Conservation (phyloP, 2,888 invertebrate species). For the Strigamia maritima region DNA sequence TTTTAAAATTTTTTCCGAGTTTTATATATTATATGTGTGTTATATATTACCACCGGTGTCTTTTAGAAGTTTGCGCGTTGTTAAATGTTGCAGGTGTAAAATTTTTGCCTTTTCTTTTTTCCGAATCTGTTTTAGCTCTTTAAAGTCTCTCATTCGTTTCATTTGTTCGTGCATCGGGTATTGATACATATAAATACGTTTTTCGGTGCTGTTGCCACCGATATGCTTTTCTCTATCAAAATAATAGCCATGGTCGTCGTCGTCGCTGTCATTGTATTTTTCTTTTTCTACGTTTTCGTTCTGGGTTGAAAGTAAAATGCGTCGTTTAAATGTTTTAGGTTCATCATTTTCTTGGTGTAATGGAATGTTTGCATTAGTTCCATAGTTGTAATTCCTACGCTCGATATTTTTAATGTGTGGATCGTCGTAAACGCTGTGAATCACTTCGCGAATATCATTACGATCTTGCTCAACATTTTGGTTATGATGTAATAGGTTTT, state of each 20-base stretch:
- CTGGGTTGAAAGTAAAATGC: background rate
- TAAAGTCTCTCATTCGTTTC: constrained; percentile 25
- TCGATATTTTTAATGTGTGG: background rate
- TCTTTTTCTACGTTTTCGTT: background rate
- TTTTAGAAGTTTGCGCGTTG: constrained; percentile 3
- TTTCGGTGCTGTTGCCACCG: constrained; percentile 10
- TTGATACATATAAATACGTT: constrained; percentile 31
- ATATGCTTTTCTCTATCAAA: constrained; percentile 38
- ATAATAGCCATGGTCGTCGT: constrained; percentile 34
- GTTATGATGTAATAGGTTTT: background rate
- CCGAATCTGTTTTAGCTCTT: background rate
- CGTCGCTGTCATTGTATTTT: too few species aligned
- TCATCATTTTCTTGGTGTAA: background rate
- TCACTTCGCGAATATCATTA: background rate
- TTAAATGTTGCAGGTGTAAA: background rate
- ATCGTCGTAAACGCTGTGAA: background rate
- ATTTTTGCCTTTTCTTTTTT: background rate
- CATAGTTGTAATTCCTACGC: too few species aligned
- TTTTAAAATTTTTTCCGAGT: background rate
- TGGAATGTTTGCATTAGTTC: background rate
- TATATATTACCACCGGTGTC: background rate
- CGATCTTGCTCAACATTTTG: background rate
- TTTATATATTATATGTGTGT: background rate
- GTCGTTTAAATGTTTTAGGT: background rate
- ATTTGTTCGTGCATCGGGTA: constrained; percentile 38